These are phyloP conservation scores for Emydoidea blandingii DNA, from an alignment of 2,797 vertebrate species.

Conservation along the genomic window DNA sequence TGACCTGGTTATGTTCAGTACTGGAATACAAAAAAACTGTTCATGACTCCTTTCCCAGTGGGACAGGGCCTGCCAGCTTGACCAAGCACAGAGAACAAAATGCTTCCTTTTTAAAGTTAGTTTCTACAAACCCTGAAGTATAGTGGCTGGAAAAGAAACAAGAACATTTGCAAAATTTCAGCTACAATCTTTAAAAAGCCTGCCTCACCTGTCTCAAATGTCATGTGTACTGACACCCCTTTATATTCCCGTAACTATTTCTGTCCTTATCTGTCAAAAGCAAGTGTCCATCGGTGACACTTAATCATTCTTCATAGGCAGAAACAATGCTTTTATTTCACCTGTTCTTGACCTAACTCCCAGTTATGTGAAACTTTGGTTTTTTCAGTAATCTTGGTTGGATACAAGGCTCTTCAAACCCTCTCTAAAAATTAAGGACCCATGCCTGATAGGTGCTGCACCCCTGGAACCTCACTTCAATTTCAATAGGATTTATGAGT, in stretches of 20 bases:
- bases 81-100: neutral
- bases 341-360: neutral
- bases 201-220: neutral
- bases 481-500: neutral
- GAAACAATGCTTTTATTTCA: neutral
- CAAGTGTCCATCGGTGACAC: neutral
- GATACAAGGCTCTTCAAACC: neutral
- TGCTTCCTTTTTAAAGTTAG: neutral
- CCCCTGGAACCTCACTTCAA: slow-evolving; percentile 1
- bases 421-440: neutral
- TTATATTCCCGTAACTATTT: slow-evolving; percentile 25
- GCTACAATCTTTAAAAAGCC: neutral
- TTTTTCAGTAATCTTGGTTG: neutral
- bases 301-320: neutral
- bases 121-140: neutral
- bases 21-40: slow-evolving; percentile 12
- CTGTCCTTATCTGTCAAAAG: neutral
- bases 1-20: neutral
- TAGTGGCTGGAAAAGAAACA: slow-evolving; percentile 23
- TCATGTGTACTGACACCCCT: neutral
- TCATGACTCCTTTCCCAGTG: slow-evolving; percentile 22
- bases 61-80: neutral
- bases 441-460: neutral
- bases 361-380: neutral
- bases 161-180: neutral